Evolutionary conservation across 2,797 vertebrate species (phyloP).

Genomic region (Tympanoctomys barrerae): DNA sequence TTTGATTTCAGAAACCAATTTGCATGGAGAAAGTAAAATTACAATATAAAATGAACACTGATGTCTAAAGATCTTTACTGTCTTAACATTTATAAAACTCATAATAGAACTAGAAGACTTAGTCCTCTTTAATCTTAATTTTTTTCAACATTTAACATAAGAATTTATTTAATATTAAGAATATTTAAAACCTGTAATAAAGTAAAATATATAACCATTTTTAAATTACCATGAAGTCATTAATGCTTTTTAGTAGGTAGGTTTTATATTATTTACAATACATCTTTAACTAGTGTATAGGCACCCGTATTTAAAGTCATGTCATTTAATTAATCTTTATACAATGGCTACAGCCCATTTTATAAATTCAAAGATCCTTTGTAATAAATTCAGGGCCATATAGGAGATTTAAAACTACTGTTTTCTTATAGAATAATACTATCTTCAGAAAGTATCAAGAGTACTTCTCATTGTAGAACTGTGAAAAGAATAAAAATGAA

Average conservation of each 20-base stretch:
- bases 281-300: not conserved
- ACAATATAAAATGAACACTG: constrained; percentile 45
- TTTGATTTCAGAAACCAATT: constrained; percentile 55
- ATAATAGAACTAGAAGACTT: constrained; percentile 35
- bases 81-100: constrained; percentile 52
- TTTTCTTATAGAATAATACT: constrained; percentile 67
- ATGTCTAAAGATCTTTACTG: constrained; percentile 46
- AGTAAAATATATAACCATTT: constrained; percentile 51
- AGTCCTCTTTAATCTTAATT: constrained; percentile 57
- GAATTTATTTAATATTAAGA: not conserved
- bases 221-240: constrained; percentile 55
- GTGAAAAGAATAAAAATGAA: constrained; percentile 72
- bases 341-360: constrained; percentile 45
- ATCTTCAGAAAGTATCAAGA: constrained; percentile 68
- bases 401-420: constrained; percentile 52
- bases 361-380: constrained; percentile 68
- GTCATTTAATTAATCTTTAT: constrained; percentile 56
- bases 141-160: constrained; percentile 55
- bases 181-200: not conserved
- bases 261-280: constrained; percentile 42
- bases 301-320: not conserved
- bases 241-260: constrained; percentile 35
- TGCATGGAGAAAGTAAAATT: constrained; percentile 55
- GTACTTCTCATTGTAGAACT: constrained; percentile 46
- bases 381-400: constrained; percentile 61